These are phyloP conservation scores for Xyliphius kryptos DNA, from an alignment of 2,113 vertebrate genomes.

Conservation along the genomic window DNA sequence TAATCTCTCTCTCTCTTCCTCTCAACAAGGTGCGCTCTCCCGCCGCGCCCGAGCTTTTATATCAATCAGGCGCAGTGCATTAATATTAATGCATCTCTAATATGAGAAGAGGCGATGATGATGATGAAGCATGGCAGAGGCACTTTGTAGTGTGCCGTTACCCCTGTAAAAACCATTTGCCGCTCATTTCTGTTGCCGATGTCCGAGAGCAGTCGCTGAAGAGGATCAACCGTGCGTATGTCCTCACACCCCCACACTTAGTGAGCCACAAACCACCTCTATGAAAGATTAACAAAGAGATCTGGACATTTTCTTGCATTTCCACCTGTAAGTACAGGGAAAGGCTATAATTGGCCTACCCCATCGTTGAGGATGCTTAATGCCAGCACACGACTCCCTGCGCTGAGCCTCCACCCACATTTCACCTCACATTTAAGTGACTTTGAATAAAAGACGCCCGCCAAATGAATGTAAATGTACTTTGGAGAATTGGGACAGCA, in stretches of 20 bases:
- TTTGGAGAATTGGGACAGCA: background rate
- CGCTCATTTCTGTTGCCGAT: background rate
- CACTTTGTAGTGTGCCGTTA: background rate
- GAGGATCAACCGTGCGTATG: too few species aligned
- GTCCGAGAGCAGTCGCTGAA: background rate
- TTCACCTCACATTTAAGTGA: background rate
- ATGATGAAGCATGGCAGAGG: conserved; percentile 20
- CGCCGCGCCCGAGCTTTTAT: conserved; percentile 14
- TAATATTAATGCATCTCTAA: conserved; percentile 23
- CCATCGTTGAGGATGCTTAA: too few species aligned
- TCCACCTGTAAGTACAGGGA: too few species aligned
- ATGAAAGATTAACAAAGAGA: too few species aligned
- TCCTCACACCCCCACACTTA: too few species aligned
- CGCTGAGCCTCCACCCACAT: too few species aligned
- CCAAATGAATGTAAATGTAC: background rate
- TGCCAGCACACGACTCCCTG: too few species aligned
- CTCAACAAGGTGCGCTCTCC: conserved; percentile 3
- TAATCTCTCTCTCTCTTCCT: conserved; percentile 39
- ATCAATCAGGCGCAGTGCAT: conserved; percentile 12
- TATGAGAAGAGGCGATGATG: conserved; percentile 4
- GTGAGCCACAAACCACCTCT: too few species aligned
- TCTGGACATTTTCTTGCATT: too few species aligned
- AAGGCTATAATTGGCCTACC: too few species aligned
- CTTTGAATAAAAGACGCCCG: background rate
- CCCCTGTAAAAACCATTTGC: background rate